phyloP scores from a whole-genome alignment of 2,888 invertebrate genomes.

The Busseola fusca region DNA sequence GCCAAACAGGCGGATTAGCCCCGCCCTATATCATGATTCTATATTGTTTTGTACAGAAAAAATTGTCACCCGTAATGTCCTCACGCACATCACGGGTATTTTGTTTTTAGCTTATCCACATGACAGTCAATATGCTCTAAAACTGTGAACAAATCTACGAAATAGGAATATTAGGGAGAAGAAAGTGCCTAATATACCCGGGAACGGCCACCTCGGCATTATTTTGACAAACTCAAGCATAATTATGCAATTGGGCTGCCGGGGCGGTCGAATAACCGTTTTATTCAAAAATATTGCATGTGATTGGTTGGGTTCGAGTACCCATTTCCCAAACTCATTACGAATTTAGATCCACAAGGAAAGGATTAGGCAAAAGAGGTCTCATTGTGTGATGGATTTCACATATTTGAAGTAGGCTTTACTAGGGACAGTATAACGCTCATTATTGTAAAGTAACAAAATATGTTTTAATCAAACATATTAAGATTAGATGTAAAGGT shows the following conservation, averaged over 20 bases:
- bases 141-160: not conserved
- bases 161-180: slow-evolving; percentile 5
- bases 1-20: not conserved
- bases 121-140: not conserved
- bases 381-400: slow-evolving; percentile 32
- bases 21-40: not conserved
- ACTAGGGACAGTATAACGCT: not conserved
- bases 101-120: not conserved
- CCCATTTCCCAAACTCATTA: slow-evolving; percentile 41
- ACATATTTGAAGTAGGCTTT: slow-evolving; percentile 27
- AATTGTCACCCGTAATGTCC: not conserved
- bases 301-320: slow-evolving; percentile 45
- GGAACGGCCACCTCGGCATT: slow-evolving; percentile 1
- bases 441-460: not conserved
- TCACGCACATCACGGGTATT: not conserved
- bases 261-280: slow-evolving; percentile 9
- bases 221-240: slow-evolving; percentile 41
- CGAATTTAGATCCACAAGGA: slow-evolving; percentile 27
- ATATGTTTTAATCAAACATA: no score
- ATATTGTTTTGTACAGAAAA: not conserved
- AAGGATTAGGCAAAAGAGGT: slow-evolving; percentile 29
- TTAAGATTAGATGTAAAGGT: no score
- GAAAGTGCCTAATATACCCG: slow-evolving; percentile 21
- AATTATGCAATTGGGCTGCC: slow-evolving; percentile 28
- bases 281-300: slow-evolving; percentile 48